These are phyloP conservation scores for Drosophila eohydei DNA, from an alignment of 2,888 invertebrate genomes.

Conservation along the genomic window DNA sequence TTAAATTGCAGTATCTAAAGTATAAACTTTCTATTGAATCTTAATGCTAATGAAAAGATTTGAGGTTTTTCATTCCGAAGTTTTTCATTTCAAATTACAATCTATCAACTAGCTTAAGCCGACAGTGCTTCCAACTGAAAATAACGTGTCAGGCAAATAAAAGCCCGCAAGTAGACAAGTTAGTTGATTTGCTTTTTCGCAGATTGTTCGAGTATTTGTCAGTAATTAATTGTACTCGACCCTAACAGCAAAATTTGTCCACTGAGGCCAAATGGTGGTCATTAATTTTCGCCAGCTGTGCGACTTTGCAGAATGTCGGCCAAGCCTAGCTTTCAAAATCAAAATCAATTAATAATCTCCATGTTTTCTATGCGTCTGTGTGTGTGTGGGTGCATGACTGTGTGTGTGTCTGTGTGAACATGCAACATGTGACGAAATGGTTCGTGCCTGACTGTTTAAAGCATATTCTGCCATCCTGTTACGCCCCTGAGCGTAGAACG, in stretches of 20 bases:
- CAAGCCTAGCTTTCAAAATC: constrained; percentile 23
- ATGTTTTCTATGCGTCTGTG: constrained; percentile 7
- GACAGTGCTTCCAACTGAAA: too few relatives aligned
- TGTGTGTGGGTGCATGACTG: neutral
- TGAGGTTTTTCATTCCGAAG: too few relatives aligned
- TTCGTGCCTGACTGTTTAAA: constrained; percentile 11
- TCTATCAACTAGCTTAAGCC: neutral
- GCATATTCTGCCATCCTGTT: constrained; percentile 23
- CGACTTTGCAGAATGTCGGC: constrained; percentile 28
- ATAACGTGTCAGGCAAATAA: too few relatives aligned
- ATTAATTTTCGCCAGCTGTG: constrained; percentile 59
- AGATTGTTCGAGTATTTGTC: constrained; percentile 49
- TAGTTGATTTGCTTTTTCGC: neutral
- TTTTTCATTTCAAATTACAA: neutral
- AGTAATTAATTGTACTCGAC: constrained; percentile 53
- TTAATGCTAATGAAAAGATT: neutral
- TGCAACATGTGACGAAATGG: constrained; percentile 70
- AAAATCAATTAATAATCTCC: constrained; percentile 71
- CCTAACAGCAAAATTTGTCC: constrained; percentile 32
- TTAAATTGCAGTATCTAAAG: neutral
- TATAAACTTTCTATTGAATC: neutral
- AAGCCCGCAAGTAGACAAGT: neutral
- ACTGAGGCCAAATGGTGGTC: constrained; percentile 28
- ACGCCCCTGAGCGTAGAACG: constrained; percentile 13
- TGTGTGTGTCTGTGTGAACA: constrained; percentile 2